Conservation (phyloP, 1,140 invertebrate genomes). For the Aphaenogaster floridana region DNA sequence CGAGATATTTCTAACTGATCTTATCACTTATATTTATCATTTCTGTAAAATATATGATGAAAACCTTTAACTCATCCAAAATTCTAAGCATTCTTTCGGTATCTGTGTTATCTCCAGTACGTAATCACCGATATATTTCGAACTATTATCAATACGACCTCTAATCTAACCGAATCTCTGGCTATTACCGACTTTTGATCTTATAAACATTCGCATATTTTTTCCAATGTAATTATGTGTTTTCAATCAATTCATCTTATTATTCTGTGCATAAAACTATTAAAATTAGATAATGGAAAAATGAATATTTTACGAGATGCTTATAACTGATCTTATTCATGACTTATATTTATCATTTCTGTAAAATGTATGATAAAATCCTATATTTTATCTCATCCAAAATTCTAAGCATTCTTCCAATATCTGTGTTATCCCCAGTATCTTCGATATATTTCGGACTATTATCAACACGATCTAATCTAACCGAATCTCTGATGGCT, state of each 20-base stretch:
- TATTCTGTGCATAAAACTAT: neutral
- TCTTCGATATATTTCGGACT: neutral
- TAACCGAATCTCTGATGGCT: neutral
- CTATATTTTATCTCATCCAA: conserved; percentile 11
- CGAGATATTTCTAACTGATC: neutral
- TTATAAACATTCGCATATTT: neutral
- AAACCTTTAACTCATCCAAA: conserved; percentile 13
- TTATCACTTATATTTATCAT: neutral
- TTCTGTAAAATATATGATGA: neutral
- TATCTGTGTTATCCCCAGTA: neutral
- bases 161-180: conserved; percentile 1
- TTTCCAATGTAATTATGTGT: neutral
- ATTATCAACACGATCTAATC: conserved; percentile 17
- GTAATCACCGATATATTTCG: neutral
- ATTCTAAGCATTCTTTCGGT: conserved; percentile 5
- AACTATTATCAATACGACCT: conserved; percentile 1
- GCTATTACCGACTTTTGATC: conserved; percentile 1
- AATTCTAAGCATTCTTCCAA: conserved; percentile 8
- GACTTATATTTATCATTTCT: neutral
- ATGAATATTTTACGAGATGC: neutral
- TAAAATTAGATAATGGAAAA: neutral
- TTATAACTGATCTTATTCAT: neutral
- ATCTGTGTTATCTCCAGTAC: neutral
- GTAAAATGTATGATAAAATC: neutral
- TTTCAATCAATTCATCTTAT: neutral